Evolutionary conservation across 2,888 invertebrate genomes (phyloP), one percentile per base, ranked within the genome.

Genomic region (Lycophotia porphyrea): DNA sequence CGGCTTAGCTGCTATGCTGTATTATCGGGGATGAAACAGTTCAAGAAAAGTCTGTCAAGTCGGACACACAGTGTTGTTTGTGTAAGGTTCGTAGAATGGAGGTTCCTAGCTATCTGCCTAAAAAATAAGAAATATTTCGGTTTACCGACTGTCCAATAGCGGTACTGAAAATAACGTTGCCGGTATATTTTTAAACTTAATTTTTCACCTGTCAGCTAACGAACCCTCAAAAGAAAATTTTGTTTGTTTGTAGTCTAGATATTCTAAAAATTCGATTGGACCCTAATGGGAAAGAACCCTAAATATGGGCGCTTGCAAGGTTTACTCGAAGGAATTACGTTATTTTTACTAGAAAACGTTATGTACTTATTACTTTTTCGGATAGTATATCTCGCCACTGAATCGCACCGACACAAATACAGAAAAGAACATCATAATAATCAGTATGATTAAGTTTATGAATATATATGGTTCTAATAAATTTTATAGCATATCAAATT

Each of bases 391-490:
- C 15, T 49, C 7, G 27, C 24, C 13, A 55, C 5, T 21, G 8
- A n/a, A 31, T 18, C 3, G 21, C 24, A 4, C n/a, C 1, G 31
- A 42, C 24, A 61, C 9, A 77, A 63, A 36, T 44, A 36, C 27
- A 18, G 9, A 55, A 64, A 13, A 60, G 31, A 42, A 18, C 34
- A 44, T 24, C 34, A 18, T 76, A 61, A 61, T 76, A 21, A 21
- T 42, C 24, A 47, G 27, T 71, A 31, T 49, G n/a, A 71, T 71
- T 64, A 71, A 78, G 27, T 47, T 67, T 27, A 74, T 82, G n/a
- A 61, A 67, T 47, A 47, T 47, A 47, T 77, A 77, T 44, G 55
- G 34, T 36, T 78, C 11, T 27, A 75, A 75, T 80, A 75, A 75
- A 65, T 24, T 80, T 55, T 55, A 79, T 69, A 47, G 52, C 31